Conservation (phyloP, 2,797 vertebrate species). For the Acipenser ruthenus region DNA sequence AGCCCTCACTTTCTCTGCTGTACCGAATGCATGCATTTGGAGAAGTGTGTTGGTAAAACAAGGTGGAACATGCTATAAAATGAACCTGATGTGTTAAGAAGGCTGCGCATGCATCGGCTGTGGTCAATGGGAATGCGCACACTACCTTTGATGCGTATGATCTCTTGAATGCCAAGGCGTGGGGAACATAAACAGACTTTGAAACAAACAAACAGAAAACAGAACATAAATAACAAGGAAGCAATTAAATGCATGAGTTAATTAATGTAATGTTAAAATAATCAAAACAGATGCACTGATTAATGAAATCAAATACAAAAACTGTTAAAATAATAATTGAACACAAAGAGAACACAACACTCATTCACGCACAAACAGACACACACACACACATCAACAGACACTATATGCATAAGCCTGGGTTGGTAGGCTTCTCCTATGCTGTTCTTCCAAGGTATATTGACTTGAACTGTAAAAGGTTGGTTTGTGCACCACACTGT, state of each 20-base stretch:
- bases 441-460: too few species aligned
- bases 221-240: conserved; percentile 45
- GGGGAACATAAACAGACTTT: conserved; percentile 96
- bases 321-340: neutral
- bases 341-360: neutral
- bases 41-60: conserved; percentile 58
- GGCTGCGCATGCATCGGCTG: conserved; percentile 59
- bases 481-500: too few species aligned
- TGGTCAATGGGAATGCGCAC: conserved; percentile 57
- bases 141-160: conserved; percentile 93
- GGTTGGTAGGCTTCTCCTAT: too few species aligned
- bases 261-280: conserved; percentile 55
- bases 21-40: conserved; percentile 45
- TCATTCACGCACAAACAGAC: conserved; percentile 29
- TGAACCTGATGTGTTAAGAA: conserved; percentile 50
- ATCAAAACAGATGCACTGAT: conserved; percentile 54
- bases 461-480: too few species aligned
- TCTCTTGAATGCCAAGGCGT: conserved; percentile 96
- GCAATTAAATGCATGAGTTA: conserved; percentile 62
- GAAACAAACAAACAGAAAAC: conserved; percentile 53
- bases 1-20: too few species aligned
- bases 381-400: conserved; percentile 17
- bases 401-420: too few species aligned
- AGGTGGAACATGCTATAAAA: conserved; percentile 27
- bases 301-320: conserved; percentile 48